phyloP scores from a whole-genome alignment of 2,113 vertebrate species.

The Oceanites oceanicus region DNA sequence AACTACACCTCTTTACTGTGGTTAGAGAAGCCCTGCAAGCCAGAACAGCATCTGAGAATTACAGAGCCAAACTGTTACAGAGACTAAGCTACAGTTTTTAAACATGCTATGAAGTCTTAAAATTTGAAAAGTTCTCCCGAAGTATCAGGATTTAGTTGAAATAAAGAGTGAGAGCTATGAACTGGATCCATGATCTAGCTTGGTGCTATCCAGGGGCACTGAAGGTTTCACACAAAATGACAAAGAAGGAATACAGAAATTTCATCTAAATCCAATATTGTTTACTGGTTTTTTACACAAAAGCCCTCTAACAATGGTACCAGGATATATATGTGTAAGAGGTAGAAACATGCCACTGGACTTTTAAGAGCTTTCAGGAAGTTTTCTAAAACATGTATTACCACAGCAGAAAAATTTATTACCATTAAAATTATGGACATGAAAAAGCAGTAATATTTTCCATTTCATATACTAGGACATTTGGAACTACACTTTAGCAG shows the following conservation, averaged over 20 bases:
- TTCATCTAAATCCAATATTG: neutral
- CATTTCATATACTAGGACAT: neutral
- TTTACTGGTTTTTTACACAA: neutral
- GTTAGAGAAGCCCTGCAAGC: neutral
- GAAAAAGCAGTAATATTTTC: neutral
- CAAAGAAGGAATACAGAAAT: neutral
- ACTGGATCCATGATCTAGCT: neutral
- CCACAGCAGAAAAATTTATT: neutral
- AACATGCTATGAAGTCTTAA: neutral
- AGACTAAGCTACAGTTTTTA: neutral
- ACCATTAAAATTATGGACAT: neutral
- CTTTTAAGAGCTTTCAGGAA: neutral
- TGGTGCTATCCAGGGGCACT: neutral
- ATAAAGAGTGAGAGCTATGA: neutral
- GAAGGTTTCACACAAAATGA: neutral
- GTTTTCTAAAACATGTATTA: neutral
- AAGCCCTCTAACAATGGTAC: neutral
- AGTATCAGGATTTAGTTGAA: neutral
- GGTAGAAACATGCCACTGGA: neutral
- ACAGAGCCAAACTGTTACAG: neutral
- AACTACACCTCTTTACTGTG: neutral
- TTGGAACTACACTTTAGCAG: neutral
- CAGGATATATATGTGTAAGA: neutral
- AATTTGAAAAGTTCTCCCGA: neutral
- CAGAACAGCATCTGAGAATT: neutral